Conservation (phyloP, 1,140 invertebrate species). For the Drosophila persimilis region DNA sequence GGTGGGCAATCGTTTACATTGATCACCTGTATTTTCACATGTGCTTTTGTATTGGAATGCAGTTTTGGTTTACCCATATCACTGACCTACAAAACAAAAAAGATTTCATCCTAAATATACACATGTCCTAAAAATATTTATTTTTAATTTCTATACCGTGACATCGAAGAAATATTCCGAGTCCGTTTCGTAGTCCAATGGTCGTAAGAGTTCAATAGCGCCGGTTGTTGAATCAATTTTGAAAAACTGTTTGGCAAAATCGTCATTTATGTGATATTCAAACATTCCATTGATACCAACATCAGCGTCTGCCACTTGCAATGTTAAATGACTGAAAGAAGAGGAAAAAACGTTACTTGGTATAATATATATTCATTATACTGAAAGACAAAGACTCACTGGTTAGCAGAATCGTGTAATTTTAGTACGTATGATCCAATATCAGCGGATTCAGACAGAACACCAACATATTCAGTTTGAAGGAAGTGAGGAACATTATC, state of each 20-base stretch:
- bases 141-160: constrained; percentile 80
- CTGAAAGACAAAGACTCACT: constrained; percentile 26
- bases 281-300: constrained; percentile 92
- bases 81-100: constrained; percentile 85
- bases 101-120: constrained; percentile 1
- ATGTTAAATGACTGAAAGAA: constrained; percentile 89
- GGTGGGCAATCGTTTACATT: constrained; percentile 96
- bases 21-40: constrained; percentile 89
- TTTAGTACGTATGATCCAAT: constrained; percentile 89
- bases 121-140: background rate
- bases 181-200: constrained; percentile 92
- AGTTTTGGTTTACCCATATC: constrained; percentile 93
- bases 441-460: constrained; percentile 88
- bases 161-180: constrained; percentile 91
- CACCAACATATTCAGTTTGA: constrained; percentile 87
- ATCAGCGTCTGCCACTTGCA: constrained; percentile 91
- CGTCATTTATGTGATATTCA: constrained; percentile 93
- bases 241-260: constrained; percentile 89
- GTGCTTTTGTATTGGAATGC: constrained; percentile 89
- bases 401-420: constrained; percentile 54
- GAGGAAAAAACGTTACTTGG: constrained; percentile 22
- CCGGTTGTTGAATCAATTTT: constrained; percentile 94
- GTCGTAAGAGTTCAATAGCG: constrained; percentile 90
- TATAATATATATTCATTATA: background rate
- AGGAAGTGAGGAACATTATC: constrained; percentile 93